Evolutionary conservation across 2,113 vertebrate species (phyloP), one percentile per base, ranked within the genome.

Genomic region (Gavialis gangeticus): DNA sequence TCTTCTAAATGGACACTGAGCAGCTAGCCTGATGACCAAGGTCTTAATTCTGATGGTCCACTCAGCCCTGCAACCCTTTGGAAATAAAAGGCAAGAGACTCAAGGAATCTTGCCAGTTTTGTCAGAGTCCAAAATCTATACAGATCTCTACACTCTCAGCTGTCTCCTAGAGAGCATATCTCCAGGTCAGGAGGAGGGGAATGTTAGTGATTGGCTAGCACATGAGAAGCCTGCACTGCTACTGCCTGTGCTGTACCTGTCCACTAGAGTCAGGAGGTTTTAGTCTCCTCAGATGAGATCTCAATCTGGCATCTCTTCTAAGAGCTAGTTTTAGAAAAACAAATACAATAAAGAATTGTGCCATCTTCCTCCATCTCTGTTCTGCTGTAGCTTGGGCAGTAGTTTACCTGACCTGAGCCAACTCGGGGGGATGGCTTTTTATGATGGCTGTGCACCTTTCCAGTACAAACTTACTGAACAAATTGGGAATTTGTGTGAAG

Each of bases 301-400:
- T 97, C 82, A 94, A 63, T 84, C 82, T 88, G 93, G 86, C 90
- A 87, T 90, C 79, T 59, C 78, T 89, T 37, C n/a, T 56, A 66
- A 82, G 64, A 92, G 25, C 63, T 96, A 84, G 94, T 84, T 86
- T 96, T 88, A 88, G 88, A 91, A 79, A 69, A 79, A 15, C 1
- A 0, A 64, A 63, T 64, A 91, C 82, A 46, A 88, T 76, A 62
- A 92, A 94, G 94, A 64, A 66, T 91, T 13, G 3, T 59, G 28
- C 91, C 87, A 84, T 88, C 75, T 25, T 93, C 56, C 91, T 90
- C 84, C 80, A 62, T 77, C 77, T 79, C 7, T 89, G n/a, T 83
- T 90, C 56, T 95, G 76, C 90, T 84, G 58, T 83, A 85, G 75
- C 62, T 96, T 30, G 67, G 30, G 81, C 34, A 84, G 56, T 24